Evolutionary conservation across 30 jellyfish, hydroid and myxozoan species (phyloP).

Genomic region (Aurelia sp.): DNA sequence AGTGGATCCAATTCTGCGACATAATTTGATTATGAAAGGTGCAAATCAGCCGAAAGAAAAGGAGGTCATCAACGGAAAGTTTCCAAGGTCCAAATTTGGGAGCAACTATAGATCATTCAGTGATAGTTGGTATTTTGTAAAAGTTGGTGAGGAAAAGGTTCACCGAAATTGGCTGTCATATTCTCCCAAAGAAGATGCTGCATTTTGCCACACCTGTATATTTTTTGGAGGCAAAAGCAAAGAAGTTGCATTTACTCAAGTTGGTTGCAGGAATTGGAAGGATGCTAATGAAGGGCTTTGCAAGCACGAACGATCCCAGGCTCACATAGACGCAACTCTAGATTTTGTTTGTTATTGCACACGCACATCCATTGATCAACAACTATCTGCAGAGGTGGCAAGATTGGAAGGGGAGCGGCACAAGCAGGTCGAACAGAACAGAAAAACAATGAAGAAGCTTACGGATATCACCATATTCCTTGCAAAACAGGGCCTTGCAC

Average conservation of each 20-base stretch:
- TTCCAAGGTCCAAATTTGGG: constrained; percentile 40
- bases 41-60: no score
- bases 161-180: constrained; percentile 29
- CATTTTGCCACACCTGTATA: constrained; percentile 29
- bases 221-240: constrained; percentile 42
- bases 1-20: no score
- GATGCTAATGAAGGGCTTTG: constrained; percentile 49
- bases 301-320: constrained; percentile 42
- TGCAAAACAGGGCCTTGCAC: no score
- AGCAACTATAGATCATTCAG: constrained; percentile 21
- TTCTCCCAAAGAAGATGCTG: constrained; percentile 54
- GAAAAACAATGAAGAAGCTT: constrained; percentile 18
- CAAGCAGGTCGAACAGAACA: constrained; percentile 25
- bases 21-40: no score
- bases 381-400: constrained; percentile 15
- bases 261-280: constrained; percentile 52
- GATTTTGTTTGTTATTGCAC: constrained; percentile 20
- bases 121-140: constrained; percentile 19
- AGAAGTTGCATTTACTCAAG: constrained; percentile 39
- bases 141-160: constrained; percentile 28
- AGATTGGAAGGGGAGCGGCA: constrained; percentile 38
- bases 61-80: constrained; percentile 11
- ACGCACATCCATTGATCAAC: constrained; percentile 14
- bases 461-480: constrained; percentile 5
- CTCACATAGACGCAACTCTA: constrained; percentile 44